Evolutionary conservation across 2,113 vertebrate species (phyloP).

Genomic region (Scalopus aquaticus): DNA sequence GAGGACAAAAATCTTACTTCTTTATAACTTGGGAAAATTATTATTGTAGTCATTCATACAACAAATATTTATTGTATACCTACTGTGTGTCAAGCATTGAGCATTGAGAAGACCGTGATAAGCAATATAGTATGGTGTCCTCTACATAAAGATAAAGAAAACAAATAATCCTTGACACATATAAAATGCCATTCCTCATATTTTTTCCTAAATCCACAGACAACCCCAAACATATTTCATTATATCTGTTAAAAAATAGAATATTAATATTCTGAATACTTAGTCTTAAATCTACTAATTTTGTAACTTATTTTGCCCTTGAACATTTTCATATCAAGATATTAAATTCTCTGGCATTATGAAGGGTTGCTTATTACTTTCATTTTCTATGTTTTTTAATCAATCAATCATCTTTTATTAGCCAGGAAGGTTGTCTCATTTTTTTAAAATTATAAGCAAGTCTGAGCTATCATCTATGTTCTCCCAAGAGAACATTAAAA

Average conservation of each 20-base stretch:
- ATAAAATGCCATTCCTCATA: not conserved
- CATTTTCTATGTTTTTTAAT: not conserved
- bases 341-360: not conserved
- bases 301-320: not conserved
- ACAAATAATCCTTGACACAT: too few relatives aligned
- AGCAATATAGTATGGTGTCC: rapidly evolving
- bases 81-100: not conserved
- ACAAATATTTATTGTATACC: not conserved
- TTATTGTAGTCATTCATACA: not conserved
- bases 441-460: not conserved
- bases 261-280: slow-evolving; percentile 30
- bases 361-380: not conserved
- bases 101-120: not conserved
- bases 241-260: not conserved
- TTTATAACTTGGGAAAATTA: not conserved
- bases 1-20: not conserved
- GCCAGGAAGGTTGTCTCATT: not conserved
- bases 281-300: not conserved
- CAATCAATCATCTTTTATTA: slow-evolving; percentile 5
- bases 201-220: not conserved
- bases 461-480: slow-evolving; percentile 1
- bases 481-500: not conserved
- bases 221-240: not conserved
- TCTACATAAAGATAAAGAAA: not conserved
- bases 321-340: not conserved